Conservation (phyloP, 2,113 vertebrate species). For the Mus pahari region DNA sequence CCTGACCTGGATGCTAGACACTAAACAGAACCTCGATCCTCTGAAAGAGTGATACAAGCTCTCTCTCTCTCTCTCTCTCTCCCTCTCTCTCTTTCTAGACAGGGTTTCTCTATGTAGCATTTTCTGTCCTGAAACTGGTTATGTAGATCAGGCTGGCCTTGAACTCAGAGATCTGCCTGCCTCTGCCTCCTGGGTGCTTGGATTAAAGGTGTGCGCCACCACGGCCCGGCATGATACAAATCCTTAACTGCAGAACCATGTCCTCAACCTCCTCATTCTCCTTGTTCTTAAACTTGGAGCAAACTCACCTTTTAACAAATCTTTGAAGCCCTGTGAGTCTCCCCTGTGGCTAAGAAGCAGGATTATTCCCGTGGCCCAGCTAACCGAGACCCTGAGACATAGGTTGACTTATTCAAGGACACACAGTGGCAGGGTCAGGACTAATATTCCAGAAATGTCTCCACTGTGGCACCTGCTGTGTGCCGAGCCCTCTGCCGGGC, state of each 20-base stretch:
- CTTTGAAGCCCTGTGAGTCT: neutral
- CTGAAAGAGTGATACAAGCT: neutral
- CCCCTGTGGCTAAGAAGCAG: neutral
- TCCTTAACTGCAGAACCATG: neutral
- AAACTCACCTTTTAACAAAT: neutral
- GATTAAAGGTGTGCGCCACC: neutral
- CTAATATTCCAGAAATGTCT: neutral
- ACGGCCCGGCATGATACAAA: neutral
- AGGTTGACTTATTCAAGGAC: neutral
- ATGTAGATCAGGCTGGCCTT: neutral
- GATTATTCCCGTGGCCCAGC: neutral
- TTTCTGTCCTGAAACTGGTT: neutral
- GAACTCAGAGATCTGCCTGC: neutral
- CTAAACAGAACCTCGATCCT: neutral
- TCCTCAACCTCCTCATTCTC: neutral
- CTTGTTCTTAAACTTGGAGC: conserved; percentile 5
- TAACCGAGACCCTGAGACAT: neutral
- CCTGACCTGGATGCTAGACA: neutral
- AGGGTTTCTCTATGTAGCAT: neutral
- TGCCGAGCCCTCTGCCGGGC: neutral
- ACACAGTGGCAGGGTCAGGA: neutral
- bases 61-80: neutral
- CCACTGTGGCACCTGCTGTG: neutral
- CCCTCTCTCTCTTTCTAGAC: neutral
- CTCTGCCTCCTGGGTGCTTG: neutral